phyloP scores from a whole-genome alignment of 2,888 invertebrate genomes.

The Girardia tigrina region DNA sequence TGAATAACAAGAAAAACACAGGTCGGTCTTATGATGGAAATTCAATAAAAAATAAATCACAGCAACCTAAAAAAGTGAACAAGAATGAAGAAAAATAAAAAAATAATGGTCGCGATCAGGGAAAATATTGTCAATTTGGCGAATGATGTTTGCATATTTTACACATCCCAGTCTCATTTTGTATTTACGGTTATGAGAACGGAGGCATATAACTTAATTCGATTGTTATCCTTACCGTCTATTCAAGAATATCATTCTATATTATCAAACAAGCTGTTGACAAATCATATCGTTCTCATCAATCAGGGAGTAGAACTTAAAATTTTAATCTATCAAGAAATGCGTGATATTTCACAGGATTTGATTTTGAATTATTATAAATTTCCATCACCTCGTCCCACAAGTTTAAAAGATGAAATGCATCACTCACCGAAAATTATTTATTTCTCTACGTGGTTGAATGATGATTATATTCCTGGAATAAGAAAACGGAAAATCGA shows the following conservation, averaged over 20 bases:
- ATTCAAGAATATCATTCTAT: not conserved
- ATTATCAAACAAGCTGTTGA: not conserved
- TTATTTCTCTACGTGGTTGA: not conserved
- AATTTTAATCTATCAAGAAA: not conserved
- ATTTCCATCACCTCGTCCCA: not conserved
- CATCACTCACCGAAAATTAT: not conserved
- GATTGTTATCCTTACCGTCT: not conserved
- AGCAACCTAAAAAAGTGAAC: too few relatives aligned
- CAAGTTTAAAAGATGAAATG: not conserved
- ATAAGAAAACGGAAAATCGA: conserved; percentile 19
- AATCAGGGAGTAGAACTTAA: not conserved
- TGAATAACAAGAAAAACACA: too few relatives aligned
- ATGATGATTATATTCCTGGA: conserved; percentile 6
- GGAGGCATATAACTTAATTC: not conserved
- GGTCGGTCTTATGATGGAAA: too few relatives aligned
- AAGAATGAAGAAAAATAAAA: too few relatives aligned
- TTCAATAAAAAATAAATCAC: too few relatives aligned
- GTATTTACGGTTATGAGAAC: not conserved
- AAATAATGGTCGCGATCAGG: too few relatives aligned
- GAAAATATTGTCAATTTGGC: not conserved
- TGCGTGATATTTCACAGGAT: not conserved
- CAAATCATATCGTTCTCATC: not conserved
- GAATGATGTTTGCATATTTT: not conserved
- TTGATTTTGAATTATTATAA: conserved; percentile 11
- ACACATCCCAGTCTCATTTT: conserved; percentile 3